Percentiles rank a stretch among this genome's conserved stretches.
Evolutionary conservation across 2,113 vertebrate species (phyloP).

Genomic region (Columba janthina): DNA sequence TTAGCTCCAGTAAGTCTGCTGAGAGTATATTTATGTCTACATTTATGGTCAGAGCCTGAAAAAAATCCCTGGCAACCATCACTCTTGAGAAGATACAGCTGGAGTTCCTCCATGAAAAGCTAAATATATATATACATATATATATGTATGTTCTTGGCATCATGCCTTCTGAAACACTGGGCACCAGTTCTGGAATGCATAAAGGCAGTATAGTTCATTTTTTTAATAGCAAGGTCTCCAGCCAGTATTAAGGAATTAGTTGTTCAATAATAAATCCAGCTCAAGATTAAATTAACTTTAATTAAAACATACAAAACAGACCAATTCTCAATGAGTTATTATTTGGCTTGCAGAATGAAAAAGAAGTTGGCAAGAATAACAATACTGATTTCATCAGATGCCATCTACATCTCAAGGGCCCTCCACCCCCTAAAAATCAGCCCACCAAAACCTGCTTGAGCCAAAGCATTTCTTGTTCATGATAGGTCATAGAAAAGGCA

Average conservation of each 20-base stretch:
- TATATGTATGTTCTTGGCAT: background rate
- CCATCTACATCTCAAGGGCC: slow-evolving; percentile 20
- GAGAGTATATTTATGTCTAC: background rate
- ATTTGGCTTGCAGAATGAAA: background rate
- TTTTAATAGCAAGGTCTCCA: slow-evolving; percentile 17
- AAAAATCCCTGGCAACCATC: background rate
- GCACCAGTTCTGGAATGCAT: slow-evolving; percentile 36
- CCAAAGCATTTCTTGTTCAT: background rate
- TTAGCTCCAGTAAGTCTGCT: slow-evolving; percentile 39
- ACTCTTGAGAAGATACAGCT: slow-evolving; percentile 24
- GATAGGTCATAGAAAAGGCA: slow-evolving; percentile 5
- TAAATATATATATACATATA: background rate
- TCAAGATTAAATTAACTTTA: slow-evolving; percentile 50
- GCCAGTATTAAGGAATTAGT: slow-evolving; percentile 21
- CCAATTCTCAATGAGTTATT: slow-evolving; percentile 5
- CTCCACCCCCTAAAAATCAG: background rate
- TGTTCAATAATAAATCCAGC: slow-evolving; percentile 38
- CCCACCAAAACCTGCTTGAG: background rate
- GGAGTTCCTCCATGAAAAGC: background rate
- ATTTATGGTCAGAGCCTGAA: background rate
- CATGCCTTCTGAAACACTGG: slow-evolving; percentile 48
- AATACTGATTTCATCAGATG: slow-evolving; percentile 48
- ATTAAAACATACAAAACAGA: slow-evolving; percentile 45
- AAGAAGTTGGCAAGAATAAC: slow-evolving; percentile 25
- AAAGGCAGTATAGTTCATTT: background rate